These are phyloP conservation scores for Drosophila ezoana DNA, from an alignment of 2,888 invertebrate genomes.

Conservation along the genomic window DNA sequence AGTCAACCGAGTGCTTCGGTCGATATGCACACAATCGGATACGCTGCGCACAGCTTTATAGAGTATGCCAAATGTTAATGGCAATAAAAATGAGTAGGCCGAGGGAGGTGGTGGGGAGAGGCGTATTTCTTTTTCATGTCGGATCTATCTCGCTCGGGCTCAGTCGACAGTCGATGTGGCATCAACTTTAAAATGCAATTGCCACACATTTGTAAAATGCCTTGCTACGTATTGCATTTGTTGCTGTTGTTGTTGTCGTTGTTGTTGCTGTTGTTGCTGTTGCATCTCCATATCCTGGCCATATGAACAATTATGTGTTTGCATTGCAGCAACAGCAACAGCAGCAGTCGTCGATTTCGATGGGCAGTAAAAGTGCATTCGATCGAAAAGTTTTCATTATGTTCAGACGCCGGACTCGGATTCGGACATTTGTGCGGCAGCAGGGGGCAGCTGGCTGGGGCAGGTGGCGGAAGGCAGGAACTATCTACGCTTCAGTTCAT, in stretches of 20 bases:
- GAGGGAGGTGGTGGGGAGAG: not conserved
- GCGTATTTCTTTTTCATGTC: not conserved
- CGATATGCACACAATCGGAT: conserved; percentile 33
- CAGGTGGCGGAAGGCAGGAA: conserved; percentile 30
- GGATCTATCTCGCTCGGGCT: conserved; percentile 26
- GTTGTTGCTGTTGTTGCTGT: conserved; percentile 31
- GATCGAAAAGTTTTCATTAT: conserved; percentile 78
- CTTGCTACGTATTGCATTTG: conserved; percentile 25
- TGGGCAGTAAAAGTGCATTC: conserved; percentile 69
- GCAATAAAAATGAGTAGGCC: conserved; percentile 44
- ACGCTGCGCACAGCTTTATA: conserved; percentile 4
- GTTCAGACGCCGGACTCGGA: conserved; percentile 45
- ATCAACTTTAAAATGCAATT: conserved; percentile 66
- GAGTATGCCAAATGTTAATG: conserved; percentile 54
- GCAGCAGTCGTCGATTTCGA: conserved; percentile 49
- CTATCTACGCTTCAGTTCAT: conserved; percentile 74
- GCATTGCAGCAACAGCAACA: conserved; percentile 42
- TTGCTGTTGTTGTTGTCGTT: conserved; percentile 15
- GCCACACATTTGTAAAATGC: conserved; percentile 67
- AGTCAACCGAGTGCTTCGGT: conserved; percentile 41
- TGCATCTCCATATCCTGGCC: conserved; percentile 62
- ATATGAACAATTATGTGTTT: conserved; percentile 73
- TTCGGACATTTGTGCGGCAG: conserved; percentile 4
- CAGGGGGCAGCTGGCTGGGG: not conserved
- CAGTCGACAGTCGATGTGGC: conserved; percentile 41